Evolutionary conservation across 2,797 vertebrate genomes (phyloP).

Genomic region (Pangasius macronema): DNA sequence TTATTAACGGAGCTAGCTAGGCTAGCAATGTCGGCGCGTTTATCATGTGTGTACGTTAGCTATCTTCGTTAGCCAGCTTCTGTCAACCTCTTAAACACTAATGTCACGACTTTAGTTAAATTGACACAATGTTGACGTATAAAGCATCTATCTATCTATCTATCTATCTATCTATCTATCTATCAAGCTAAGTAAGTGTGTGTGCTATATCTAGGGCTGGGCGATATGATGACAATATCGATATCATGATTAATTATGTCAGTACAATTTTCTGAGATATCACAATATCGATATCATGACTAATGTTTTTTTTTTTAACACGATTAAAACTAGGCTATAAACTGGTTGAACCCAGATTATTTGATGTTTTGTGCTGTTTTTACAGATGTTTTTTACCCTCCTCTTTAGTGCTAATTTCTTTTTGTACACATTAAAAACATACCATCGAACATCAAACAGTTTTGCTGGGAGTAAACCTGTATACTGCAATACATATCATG

Average conservation of each 20-base stretch:
- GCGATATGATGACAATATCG: neutral
- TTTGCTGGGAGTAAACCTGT: neutral
- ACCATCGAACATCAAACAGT: neutral
- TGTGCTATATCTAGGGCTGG: neutral
- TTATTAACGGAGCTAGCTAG: neutral
- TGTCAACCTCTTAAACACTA: neutral
- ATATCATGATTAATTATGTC: neutral
- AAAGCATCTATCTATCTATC: neutral
- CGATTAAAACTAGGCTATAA: neutral
- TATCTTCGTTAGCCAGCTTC: neutral
- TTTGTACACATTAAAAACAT: neutral
- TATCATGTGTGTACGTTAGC: neutral
- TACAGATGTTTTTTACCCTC: neutral
- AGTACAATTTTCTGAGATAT: neutral
- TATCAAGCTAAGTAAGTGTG: neutral
- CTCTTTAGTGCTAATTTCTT: neutral
- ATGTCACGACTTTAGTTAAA: constrained; percentile 13
- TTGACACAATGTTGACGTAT: neutral
- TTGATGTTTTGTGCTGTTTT: neutral
- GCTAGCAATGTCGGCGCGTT: neutral
- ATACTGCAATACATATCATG: neutral
- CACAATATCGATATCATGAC: neutral
- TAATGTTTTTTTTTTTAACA: neutral
- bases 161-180: neutral
- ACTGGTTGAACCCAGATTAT: neutral